phyloP scores from a whole-genome alignment of 2,888 invertebrate species.

The Altica lythri region DNA sequence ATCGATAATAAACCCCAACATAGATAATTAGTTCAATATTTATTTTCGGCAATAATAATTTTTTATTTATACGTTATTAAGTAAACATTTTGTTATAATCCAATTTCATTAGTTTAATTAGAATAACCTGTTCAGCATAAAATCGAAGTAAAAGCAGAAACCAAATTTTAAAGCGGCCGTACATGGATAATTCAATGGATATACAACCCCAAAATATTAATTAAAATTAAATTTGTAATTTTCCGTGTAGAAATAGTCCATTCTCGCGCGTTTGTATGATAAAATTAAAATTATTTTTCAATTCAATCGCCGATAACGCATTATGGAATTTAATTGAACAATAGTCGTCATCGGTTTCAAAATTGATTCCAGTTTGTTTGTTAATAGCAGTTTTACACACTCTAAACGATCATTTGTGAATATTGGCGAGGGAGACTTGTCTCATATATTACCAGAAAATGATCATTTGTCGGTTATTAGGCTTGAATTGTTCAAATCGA shows the following conservation, averaged over 20 bases:
- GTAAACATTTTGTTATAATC: too few relatives aligned
- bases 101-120: too few relatives aligned
- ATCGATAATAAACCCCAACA: too few relatives aligned
- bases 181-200: too few relatives aligned
- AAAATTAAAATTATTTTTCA: conserved; percentile 45
- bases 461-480: conserved; percentile 4
- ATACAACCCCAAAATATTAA: conserved; percentile 33
- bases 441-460: conserved; percentile 4
- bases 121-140: too few relatives aligned
- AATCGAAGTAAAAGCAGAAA: too few relatives aligned
- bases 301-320: conserved; percentile 39
- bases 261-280: conserved; percentile 29
- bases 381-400: conserved; percentile 16
- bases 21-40: too few relatives aligned
- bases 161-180: too few relatives aligned
- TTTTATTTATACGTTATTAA: too few relatives aligned
- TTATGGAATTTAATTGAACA: conserved; percentile 43
- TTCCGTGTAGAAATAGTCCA: conserved; percentile 25
- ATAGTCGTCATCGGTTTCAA: conserved; percentile 39
- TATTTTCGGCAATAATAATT: too few relatives aligned
- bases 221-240: conserved; percentile 43
- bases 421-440: conserved; percentile 5
- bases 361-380: conserved; percentile 38
- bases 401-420: conserved; percentile 6
- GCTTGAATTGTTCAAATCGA: too few relatives aligned